phyloP scores from a whole-genome alignment of 2,113 vertebrate species.

The Cricetomys ansorgei region DNA sequence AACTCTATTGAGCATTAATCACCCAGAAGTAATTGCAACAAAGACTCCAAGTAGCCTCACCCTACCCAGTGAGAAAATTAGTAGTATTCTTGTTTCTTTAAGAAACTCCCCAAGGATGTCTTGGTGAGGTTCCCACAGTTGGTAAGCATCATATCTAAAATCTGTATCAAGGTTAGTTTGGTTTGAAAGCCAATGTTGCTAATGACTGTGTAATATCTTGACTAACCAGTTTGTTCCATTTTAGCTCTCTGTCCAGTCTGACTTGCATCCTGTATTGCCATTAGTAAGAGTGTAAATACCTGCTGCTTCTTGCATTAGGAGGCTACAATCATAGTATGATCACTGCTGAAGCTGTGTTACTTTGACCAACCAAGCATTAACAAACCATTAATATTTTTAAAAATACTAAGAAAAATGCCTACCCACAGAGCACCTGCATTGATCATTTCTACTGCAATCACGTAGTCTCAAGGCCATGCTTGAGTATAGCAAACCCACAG shows the following conservation, averaged over 20 bases:
- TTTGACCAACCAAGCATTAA: background rate
- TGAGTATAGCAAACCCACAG: background rate
- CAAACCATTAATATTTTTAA: background rate
- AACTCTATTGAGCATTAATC: background rate
- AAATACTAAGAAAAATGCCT: background rate
- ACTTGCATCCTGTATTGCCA: background rate
- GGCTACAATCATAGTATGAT: background rate
- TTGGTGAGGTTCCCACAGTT: background rate
- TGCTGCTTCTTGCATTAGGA: background rate
- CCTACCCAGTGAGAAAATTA: background rate
- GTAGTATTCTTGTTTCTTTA: background rate
- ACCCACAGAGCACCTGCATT: background rate
- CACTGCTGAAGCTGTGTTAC: background rate
- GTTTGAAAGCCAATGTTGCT: background rate
- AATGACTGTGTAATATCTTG: background rate
- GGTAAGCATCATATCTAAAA: slow-evolving; percentile 1
- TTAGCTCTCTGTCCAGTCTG: background rate
- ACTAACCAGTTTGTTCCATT: background rate
- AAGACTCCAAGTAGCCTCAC: background rate
- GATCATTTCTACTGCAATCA: background rate
- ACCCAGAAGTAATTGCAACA: background rate
- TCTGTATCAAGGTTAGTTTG: background rate
- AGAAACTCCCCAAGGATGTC: background rate
- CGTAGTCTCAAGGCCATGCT: too few species aligned
- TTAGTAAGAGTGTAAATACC: background rate